Evolutionary conservation across 1,140 invertebrate genomes (phyloP), one percentile per base, ranked within the genome.

Genomic region (Zaprionus gabonicus): DNA sequence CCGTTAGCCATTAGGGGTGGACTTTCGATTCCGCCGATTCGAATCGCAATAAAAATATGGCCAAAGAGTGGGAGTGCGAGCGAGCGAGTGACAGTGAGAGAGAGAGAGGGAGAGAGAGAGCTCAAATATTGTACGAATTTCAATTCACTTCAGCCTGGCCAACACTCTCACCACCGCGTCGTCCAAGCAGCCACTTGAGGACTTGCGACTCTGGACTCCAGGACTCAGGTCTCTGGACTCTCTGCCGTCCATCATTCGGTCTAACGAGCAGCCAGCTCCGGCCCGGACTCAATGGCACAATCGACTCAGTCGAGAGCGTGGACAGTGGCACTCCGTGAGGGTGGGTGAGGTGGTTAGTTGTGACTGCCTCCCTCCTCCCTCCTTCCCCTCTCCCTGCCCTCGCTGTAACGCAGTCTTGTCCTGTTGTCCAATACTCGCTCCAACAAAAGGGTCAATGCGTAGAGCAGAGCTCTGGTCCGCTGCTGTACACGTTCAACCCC

Each of bases 1-100:
- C 76, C 67, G 78, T 62, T 85, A 57, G 75, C 82, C 82, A 85
- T 85, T 85, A 85, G 76, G 82, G 82, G 82, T 85, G 82, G 82
- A 85, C 82, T 81, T 31, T 46, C 41, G 70, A 65, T 69, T 63
- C 53, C 27, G 38, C 60, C 82, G 70, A 85, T 84, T 81, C 44
- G 64, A 78, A 78, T 69, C 71, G 73, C 56, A 72, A 76, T 67
- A 67, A 72, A 81, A 81, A 79, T 77, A 77, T 73, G 68, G 67
- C 67, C 81, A 76, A 60, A 49, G 38, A 55, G 38, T 20, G 64
- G 63, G 64, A 57, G 73, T 59, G 41, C 9, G 34, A 55, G 20
- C 34, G 7, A 34, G n/a, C n/a, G n/a, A n/a, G n/a, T n/a, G n/a
- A n/a, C n/a, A n/a, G n/a, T n/a, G 38, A 15, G 17, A 17, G 38